Conservation (phyloP, 2,797 vertebrate genomes). For the Nannoperca australis region DNA sequence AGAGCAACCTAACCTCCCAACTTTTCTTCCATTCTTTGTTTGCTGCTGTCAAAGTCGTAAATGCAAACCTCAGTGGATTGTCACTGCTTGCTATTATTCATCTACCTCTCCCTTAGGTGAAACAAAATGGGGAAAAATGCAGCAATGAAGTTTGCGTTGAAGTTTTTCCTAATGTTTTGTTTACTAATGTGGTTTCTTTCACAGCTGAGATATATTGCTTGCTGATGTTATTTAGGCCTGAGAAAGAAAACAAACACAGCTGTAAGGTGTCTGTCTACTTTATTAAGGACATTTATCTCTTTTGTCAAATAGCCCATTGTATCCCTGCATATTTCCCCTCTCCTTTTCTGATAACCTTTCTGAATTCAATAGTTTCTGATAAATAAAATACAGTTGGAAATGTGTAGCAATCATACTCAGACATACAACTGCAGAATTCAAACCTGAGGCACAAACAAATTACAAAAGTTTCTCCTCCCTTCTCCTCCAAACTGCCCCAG, state of each 20-base stretch:
- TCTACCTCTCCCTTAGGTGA: constrained; percentile 35
- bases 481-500: not conserved
- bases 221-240: constrained; percentile 36
- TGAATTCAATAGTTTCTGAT: constrained; percentile 19
- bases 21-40: not conserved
- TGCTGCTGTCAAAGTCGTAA: constrained; percentile 66
- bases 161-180: constrained; percentile 32
- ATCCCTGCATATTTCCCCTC: not conserved
- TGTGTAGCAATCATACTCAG: constrained; percentile 23
- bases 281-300: constrained; percentile 24
- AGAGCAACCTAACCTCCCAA: constrained; percentile 11
- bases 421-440: constrained; percentile 25
- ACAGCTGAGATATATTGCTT: constrained; percentile 19
- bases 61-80: constrained; percentile 61
- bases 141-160: not conserved
- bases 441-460: constrained; percentile 31
- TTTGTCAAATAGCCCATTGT: constrained; percentile 35
- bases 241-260: constrained; percentile 11
- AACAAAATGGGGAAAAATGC: constrained; percentile 23
- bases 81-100: constrained; percentile 49
- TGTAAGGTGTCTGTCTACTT: constrained; percentile 17
- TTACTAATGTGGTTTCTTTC: constrained; percentile 39
- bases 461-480: constrained; percentile 30
- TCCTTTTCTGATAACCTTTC: constrained; percentile 19
- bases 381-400: constrained; percentile 14